These are phyloP conservation scores for Amphiprion ocellaris DNA, from an alignment of 2,113 vertebrate species.

Conservation along the genomic window DNA sequence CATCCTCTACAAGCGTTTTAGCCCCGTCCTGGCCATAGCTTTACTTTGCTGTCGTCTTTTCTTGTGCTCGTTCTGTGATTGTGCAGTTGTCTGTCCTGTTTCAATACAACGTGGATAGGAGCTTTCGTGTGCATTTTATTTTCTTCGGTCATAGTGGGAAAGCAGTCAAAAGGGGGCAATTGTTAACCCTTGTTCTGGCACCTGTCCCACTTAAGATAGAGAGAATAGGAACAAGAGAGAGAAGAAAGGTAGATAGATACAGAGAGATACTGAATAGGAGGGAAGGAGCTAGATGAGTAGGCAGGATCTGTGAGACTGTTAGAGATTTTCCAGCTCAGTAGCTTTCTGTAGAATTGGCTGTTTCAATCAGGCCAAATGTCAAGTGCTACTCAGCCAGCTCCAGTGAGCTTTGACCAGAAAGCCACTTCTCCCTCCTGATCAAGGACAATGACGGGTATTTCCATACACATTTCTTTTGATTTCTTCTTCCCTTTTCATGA, in stretches of 20 bases:
- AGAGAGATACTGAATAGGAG: slow-evolving; percentile 39
- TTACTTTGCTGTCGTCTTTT: slow-evolving; percentile 73
- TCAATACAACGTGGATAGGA: slow-evolving; percentile 60
- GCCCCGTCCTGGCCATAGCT: slow-evolving; percentile 28
- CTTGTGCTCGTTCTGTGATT: slow-evolving; percentile 70
- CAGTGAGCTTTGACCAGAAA: slow-evolving; percentile 71
- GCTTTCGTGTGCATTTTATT: slow-evolving; percentile 62
- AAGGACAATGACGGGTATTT: slow-evolving; percentile 79
- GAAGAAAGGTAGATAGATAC: slow-evolving; percentile 49
- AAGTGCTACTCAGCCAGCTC: slow-evolving; percentile 81
- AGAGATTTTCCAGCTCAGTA: slow-evolving; percentile 77
- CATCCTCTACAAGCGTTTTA: slow-evolving; percentile 29
- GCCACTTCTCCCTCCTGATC: slow-evolving; percentile 73
- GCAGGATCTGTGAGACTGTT: slow-evolving; percentile 55
- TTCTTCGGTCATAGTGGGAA: slow-evolving; percentile 31
- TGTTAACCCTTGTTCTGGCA: slow-evolving; percentile 38
- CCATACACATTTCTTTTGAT: slow-evolving; percentile 68
- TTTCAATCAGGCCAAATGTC: slow-evolving; percentile 86
- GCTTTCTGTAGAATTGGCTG: slow-evolving; percentile 78
- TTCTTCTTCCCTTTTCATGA: slow-evolving; percentile 58
- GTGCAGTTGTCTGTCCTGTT: slow-evolving; percentile 75
- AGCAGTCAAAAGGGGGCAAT: slow-evolving; percentile 21
- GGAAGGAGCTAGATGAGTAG: slow-evolving; percentile 45
- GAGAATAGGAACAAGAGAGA: slow-evolving; percentile 50
- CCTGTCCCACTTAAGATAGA: slow-evolving; percentile 55